Conservation (phyloP, 1,140 invertebrate species). For the Rhagoletis pomonella region DNA sequence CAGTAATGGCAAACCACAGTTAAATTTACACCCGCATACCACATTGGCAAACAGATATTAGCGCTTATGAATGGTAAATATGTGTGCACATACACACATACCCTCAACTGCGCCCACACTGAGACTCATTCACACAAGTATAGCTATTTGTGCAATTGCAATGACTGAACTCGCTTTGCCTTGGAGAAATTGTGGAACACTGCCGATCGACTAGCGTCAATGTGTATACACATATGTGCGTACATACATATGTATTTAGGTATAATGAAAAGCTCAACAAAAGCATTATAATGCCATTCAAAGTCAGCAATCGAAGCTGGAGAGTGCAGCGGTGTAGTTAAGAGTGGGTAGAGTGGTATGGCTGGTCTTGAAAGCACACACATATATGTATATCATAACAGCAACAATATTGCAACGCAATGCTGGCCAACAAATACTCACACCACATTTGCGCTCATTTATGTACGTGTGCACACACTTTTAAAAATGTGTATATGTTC, state of each 20-base stretch:
- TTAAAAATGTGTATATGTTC: background rate
- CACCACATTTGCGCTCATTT: background rate
- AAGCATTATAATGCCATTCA: conserved; percentile 32
- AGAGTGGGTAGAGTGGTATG: no score
- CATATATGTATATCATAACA: background rate
- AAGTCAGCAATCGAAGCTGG: conserved; percentile 27
- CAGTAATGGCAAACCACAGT: background rate
- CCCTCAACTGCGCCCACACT: background rate
- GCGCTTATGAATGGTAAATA: conserved; percentile 19
- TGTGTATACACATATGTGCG: no score
- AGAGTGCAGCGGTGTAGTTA: background rate
- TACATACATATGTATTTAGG: background rate
- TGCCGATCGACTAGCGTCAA: background rate
- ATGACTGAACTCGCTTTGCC: background rate
- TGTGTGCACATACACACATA: background rate
- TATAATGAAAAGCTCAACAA: conserved; percentile 17
- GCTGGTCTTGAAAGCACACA: background rate
- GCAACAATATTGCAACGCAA: background rate
- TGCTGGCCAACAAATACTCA: background rate
- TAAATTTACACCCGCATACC: conserved; percentile 38
- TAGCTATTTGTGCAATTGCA: background rate
- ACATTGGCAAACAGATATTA: conserved; percentile 38
- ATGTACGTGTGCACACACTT: background rate
- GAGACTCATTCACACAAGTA: background rate
- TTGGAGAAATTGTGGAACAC: conserved; percentile 9